phyloP scores from a whole-genome alignment of 2,113 vertebrate genomes.

The Hippopotamus amphibius region DNA sequence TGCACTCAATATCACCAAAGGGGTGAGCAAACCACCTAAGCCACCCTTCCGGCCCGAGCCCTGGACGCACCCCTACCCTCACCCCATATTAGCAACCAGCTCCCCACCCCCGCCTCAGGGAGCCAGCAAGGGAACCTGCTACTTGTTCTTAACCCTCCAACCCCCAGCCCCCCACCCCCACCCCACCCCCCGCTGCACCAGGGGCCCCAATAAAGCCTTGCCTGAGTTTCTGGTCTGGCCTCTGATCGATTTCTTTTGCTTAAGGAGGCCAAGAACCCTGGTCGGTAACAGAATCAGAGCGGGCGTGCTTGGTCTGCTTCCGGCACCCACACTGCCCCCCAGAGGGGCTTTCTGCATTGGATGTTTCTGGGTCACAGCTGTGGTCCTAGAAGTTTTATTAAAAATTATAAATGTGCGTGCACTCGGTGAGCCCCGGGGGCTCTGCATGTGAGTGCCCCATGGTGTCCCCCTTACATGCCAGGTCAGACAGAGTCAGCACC shows the following conservation, averaged over 20 bases:
- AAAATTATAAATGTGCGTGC: background rate
- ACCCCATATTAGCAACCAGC: background rate
- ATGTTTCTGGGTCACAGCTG: background rate
- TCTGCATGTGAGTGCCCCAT: background rate
- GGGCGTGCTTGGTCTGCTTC: background rate
- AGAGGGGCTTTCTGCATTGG: background rate
- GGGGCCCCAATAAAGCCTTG: background rate
- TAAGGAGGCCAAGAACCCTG: background rate
- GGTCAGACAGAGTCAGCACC: fast-evolving
- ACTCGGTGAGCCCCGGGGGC: fast-evolving
- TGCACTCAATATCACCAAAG: background rate
- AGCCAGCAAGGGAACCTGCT: background rate
- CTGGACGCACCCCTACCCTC: background rate
- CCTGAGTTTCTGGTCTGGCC: background rate
- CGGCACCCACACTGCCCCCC: fast-evolving
- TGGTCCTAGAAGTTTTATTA: background rate
- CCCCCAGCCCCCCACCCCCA: too few species aligned
- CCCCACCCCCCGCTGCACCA: background rate
- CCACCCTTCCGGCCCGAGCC: background rate
- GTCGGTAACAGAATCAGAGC: background rate
- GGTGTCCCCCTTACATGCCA: fast-evolving
- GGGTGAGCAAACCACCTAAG: background rate
- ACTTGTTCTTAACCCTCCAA: background rate
- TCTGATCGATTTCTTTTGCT: background rate
- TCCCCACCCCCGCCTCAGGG: too few species aligned